Evolutionary conservation across 2,113 vertebrate genomes (phyloP).

Genomic region (Malurus melanocephalus): DNA sequence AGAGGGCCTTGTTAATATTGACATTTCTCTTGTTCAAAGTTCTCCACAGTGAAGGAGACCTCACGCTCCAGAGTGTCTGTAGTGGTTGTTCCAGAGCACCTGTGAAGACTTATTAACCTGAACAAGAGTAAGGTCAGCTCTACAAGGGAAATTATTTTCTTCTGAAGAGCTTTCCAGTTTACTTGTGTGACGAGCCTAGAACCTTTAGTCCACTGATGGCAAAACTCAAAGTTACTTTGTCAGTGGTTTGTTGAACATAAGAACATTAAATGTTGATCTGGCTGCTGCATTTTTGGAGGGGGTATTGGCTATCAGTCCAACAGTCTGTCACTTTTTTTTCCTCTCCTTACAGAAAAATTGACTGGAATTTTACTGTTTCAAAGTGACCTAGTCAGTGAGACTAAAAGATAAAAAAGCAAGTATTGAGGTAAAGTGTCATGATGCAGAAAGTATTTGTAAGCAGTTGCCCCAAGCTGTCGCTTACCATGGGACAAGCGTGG

Average conservation of each 20-base stretch:
- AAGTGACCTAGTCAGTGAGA: not conserved
- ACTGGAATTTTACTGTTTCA: not conserved
- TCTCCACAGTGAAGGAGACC: not conserved
- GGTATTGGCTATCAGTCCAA: not conserved
- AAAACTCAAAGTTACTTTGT: not conserved
- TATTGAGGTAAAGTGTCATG: not conserved
- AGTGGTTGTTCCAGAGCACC: not conserved
- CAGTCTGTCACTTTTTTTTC: not conserved
- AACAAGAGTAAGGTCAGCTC: not conserved
- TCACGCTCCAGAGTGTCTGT: not conserved
- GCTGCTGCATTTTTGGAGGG: not conserved
- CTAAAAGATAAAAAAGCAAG: not conserved
- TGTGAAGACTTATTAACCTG: not conserved
- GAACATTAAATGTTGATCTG: not conserved
- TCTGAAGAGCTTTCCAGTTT: not conserved
- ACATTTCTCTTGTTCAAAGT: not conserved
- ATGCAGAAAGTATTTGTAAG: not conserved
- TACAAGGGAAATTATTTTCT: not conserved
- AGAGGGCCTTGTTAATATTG: not conserved
- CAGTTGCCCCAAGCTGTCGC: not conserved
- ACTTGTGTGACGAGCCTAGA: accelerated
- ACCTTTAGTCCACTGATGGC: not conserved
- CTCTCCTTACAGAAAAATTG: not conserved
- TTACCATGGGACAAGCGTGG: not conserved
- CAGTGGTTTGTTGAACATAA: not conserved